Conservation (phyloP, 2,888 invertebrate genomes). For the Alsophila aescularia region DNA sequence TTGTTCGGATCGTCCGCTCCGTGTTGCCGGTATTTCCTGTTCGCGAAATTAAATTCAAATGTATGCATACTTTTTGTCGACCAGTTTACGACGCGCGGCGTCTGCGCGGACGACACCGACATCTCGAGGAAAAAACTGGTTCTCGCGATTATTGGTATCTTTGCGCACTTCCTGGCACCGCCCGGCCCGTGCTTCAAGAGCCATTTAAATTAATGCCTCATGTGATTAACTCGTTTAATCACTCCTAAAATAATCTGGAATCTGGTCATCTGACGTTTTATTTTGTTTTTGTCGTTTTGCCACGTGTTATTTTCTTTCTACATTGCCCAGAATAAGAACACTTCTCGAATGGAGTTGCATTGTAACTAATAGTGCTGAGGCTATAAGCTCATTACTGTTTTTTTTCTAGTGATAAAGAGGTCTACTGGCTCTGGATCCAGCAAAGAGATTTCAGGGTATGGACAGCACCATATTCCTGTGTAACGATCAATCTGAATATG, state of each 20-base stretch:
- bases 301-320: too few relatives aligned
- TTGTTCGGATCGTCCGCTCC: conserved; percentile 54
- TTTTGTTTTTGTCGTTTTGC: background rate
- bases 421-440: too few relatives aligned
- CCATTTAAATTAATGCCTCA: conserved; percentile 14
- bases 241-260: background rate
- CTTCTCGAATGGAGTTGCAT: too few relatives aligned
- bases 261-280: background rate
- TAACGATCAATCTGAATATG: too few relatives aligned
- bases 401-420: too few relatives aligned
- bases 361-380: too few relatives aligned
- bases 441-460: too few relatives aligned
- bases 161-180: conserved; percentile 59
- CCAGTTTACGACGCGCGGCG: conserved; percentile 52
- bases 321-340: too few relatives aligned
- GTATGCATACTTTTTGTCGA: conserved; percentile 79
- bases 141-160: conserved; percentile 50
- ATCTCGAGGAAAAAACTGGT: conserved; percentile 46
- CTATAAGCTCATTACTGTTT: too few relatives aligned
- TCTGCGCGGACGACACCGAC: conserved; percentile 29
- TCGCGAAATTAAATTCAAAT: conserved; percentile 78
- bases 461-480: too few relatives aligned
- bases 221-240: conserved; percentile 5
- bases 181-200: conserved; percentile 27
- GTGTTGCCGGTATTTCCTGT: conserved; percentile 72